phyloP scores from a whole-genome alignment of 2,888 invertebrate genomes.

The Acleris cristana region DNA sequence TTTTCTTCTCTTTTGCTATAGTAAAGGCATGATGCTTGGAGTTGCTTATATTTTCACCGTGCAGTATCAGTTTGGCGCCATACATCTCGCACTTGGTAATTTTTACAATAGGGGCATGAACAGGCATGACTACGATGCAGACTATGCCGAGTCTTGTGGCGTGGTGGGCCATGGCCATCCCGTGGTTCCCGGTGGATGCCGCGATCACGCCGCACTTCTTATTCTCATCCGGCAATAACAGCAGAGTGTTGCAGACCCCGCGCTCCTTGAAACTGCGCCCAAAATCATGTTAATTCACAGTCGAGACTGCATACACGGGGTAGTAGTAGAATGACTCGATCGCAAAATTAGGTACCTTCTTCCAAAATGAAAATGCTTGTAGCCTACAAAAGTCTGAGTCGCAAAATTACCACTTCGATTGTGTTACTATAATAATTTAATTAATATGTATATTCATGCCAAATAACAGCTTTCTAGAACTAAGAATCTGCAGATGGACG shows the following conservation, averaged over 20 bases:
- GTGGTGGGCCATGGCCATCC: conserved; percentile 90
- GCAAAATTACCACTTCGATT: too few species aligned
- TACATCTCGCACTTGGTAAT: conserved; percentile 91
- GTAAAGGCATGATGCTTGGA: conserved; percentile 90
- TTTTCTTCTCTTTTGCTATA: conserved; percentile 87
- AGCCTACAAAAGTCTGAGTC: too few species aligned
- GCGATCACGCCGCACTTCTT: conserved; percentile 91
- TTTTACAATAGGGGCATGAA: conserved; percentile 94
- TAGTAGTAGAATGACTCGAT: too few species aligned
- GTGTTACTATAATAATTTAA: too few species aligned
- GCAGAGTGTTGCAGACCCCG: conserved; percentile 92
- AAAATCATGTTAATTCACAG: neutral
- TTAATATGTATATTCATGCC: too few species aligned
- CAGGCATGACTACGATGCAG: conserved; percentile 94
- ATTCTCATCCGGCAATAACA: conserved; percentile 89
- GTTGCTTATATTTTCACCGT: conserved; percentile 91
- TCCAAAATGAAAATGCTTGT: too few species aligned
- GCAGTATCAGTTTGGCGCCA: conserved; percentile 91
- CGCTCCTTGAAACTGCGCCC: conserved; percentile 93
- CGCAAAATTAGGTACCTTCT: too few species aligned
- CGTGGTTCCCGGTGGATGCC: conserved; percentile 97
- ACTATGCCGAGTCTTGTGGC: conserved; percentile 87
- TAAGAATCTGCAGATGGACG: too few species aligned
- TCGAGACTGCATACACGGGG: neutral
- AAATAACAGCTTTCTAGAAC: too few species aligned